Conservation (phyloP, 2,888 invertebrate species). For the Scaptomyza caliginosa region DNA sequence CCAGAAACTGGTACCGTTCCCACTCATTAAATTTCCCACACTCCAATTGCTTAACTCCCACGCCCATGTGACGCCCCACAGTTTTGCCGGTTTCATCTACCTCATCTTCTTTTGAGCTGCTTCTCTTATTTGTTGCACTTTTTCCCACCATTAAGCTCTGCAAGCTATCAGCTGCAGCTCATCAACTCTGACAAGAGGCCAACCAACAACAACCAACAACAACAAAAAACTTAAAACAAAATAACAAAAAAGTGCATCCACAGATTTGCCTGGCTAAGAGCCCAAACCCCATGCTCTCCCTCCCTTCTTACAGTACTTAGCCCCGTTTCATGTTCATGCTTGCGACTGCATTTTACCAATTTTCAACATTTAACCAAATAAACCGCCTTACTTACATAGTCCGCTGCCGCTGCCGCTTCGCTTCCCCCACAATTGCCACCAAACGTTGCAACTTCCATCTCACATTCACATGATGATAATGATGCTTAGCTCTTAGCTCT, state of each 20-base stretch:
- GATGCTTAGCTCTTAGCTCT: constrained; percentile 8
- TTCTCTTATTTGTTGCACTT: constrained; percentile 37
- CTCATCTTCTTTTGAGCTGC: not conserved
- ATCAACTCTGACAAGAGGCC: constrained; percentile 65
- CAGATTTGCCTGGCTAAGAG: constrained; percentile 32
- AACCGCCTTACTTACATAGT: constrained; percentile 43
- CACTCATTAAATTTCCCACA: constrained; percentile 77
- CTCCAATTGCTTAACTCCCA: constrained; percentile 54
- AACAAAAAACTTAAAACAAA: constrained; percentile 3
- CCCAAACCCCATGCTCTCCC: not conserved
- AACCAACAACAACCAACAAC: constrained; percentile 12
- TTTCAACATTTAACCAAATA: constrained; percentile 77
- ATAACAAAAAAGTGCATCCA: constrained; percentile 42
- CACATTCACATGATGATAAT: constrained; percentile 49
- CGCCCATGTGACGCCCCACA: constrained; percentile 31
- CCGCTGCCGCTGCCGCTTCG: no score
- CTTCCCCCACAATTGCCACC: not conserved
- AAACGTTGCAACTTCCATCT: constrained; percentile 21
- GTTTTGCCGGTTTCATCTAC: not conserved
- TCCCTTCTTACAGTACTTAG: not conserved
- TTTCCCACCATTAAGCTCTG: constrained; percentile 74
- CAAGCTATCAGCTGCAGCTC: constrained; percentile 72
- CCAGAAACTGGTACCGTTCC: constrained; percentile 41
- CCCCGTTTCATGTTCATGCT: constrained; percentile 11
- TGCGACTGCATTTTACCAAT: constrained; percentile 65